These are phyloP conservation scores for Benitochromis conjunctus DNA, from an alignment of 2,113 vertebrate species.

Conservation along the genomic window DNA sequence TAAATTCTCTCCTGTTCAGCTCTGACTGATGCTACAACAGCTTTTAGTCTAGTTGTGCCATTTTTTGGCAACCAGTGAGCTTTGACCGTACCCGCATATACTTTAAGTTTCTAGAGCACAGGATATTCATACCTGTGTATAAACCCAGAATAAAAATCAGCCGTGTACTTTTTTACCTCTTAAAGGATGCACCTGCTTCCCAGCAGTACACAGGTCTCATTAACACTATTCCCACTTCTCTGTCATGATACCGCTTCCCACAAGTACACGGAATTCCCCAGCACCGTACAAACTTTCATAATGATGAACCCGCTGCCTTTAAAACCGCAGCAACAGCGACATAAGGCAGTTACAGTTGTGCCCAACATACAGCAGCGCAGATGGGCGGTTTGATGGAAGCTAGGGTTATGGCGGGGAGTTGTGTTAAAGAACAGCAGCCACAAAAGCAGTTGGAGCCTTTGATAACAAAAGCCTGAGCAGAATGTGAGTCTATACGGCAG, in stretches of 20 bases:
- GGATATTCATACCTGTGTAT: neutral
- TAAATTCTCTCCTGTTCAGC: neutral
- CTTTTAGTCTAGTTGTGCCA: neutral
- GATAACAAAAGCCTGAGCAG: constrained; percentile 46
- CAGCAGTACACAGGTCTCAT: constrained; percentile 1
- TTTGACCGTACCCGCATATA: neutral
- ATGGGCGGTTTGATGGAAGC: constrained; percentile 57
- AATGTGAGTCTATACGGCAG: constrained; percentile 7
- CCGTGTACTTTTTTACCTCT: neutral
- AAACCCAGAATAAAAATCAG: neutral
- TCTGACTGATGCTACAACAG: neutral
- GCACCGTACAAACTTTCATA: neutral
- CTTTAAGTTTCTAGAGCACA: neutral
- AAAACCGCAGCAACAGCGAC: neutral
- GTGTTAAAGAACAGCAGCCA: constrained; percentile 48
- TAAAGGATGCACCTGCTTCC: neutral
- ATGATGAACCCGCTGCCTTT: neutral
- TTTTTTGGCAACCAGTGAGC: neutral
- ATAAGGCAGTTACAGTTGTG: constrained; percentile 34
- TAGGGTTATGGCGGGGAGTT: constrained; percentile 34
- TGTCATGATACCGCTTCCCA: neutral
- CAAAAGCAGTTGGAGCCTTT: constrained; percentile 38
- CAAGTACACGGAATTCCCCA: neutral
- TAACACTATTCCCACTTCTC: constrained; percentile 5
- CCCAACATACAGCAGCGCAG: constrained; percentile 25